Conservation (phyloP, 2,113 vertebrate genomes). For the Leucopsar rothschildi region DNA sequence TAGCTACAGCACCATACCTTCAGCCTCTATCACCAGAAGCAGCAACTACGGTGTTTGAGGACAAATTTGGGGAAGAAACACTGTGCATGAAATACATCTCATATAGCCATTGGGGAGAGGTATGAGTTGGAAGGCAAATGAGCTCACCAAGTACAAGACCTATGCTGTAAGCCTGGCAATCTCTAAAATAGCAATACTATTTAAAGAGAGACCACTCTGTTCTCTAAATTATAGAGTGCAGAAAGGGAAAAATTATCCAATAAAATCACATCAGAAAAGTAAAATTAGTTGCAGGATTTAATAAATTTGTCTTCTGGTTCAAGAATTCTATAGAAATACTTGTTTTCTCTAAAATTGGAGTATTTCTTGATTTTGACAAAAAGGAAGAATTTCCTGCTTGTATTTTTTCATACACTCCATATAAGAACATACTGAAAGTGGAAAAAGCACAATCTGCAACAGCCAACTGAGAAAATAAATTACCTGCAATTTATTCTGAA, state of each 20-base stretch:
- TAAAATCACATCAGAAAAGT: neutral
- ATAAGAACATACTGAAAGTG: neutral
- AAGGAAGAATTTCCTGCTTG: neutral
- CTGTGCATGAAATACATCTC: neutral
- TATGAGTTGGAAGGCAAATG: neutral
- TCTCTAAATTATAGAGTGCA: neutral
- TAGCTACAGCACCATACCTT: neutral
- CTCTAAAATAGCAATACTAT: neutral
- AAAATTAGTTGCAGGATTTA: slow-evolving; percentile 1
- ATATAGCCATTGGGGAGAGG: neutral
- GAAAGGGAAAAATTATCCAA: slow-evolving; percentile 5
- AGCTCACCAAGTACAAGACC: neutral
- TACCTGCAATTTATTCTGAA: neutral
- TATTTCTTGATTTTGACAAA: neutral
- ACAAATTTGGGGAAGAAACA: neutral
- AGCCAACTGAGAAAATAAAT: slow-evolving; percentile 10
- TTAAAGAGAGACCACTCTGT: neutral
- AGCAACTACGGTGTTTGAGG: neutral
- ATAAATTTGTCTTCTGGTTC: neutral
- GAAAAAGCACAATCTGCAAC: neutral
- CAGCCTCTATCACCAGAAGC: neutral
- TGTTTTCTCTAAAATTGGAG: neutral
- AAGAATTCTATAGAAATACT: neutral
- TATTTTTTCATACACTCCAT: neutral
- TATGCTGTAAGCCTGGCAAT: neutral